phyloP scores from a whole-genome alignment of 2,888 invertebrate genomes.

The Caenorhabditis sp. region DNA sequence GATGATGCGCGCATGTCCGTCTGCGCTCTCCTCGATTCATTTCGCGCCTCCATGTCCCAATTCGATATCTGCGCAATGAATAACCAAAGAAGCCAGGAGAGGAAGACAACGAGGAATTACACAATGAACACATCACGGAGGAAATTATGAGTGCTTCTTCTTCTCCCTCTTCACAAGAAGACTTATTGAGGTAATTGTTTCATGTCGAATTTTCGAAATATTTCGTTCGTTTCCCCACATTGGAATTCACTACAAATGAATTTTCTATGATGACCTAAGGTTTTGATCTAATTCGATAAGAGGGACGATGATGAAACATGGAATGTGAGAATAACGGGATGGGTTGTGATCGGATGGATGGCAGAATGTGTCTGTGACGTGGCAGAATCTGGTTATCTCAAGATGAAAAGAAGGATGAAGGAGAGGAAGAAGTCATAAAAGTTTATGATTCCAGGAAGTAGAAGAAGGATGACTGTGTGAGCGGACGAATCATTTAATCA shows the following conservation, averaged over 20 bases:
- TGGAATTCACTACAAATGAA: not conserved
- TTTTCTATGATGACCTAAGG: constrained; percentile 37
- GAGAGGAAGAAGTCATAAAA: constrained; percentile 45
- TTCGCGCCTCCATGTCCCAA: constrained; percentile 60
- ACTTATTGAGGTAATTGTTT: constrained; percentile 3
- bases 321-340: constrained; percentile 40
- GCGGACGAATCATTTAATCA: constrained; percentile 12
- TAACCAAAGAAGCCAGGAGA: constrained; percentile 35
- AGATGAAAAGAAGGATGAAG: constrained; percentile 11
- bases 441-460: constrained; percentile 46
- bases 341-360: constrained; percentile 23
- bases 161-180: not conserved
- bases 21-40: constrained; percentile 54
- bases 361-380: constrained; percentile 46
- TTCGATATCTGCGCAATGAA: constrained; percentile 62
- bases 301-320: constrained; percentile 31
- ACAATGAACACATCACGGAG: constrained; percentile 40
- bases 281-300: constrained; percentile 58
- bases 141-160: constrained; percentile 41
- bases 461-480: constrained; percentile 7
- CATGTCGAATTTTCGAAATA: not conserved
- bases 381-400: constrained; percentile 56
- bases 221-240: not conserved
- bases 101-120: constrained; percentile 38
- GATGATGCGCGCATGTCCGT: constrained; percentile 49